Evolutionary conservation across 2,797 vertebrate genomes (phyloP), one percentile per base, ranked within the genome.

Genomic region (Diceros bicornis): DNA sequence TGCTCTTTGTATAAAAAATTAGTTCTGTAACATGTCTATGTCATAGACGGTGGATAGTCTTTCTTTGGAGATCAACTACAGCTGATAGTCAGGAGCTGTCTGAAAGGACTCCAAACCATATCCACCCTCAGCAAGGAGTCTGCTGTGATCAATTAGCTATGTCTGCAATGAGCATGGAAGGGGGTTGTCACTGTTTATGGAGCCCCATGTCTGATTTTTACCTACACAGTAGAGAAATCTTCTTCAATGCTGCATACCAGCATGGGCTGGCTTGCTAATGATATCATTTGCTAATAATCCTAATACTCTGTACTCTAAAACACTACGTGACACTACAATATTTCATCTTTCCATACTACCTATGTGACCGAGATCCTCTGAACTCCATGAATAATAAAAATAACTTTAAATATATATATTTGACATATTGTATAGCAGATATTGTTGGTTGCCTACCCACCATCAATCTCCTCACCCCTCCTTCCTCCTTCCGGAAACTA

Each of bases 61-160:
- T 92, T 78, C 85, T 92, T 61, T 62, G 12, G 44, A 93, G 37
- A 68, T 93, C 68, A 34, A 74, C 32, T 86, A 34, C 27, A 89
- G 57, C 16, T 32, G 77, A 50, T 29, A 85, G 44, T 18, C 41
- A 84, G 29, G 17, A 86, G 37, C n/a, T 69, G 2, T 55, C 62
- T 72, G 27, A 64, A 89, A 87, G 25, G 14, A 87, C 21, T 18
- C 47, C 16, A 55, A 79, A 89, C 23, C 44, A 78, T 55, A 13
- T 50, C 12, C 37, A 44, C 34, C 4, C 11, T 81, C 44, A 94
- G 3, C 62, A 57, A 92, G 27, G 6, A 69, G 23, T 32, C 23
- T 13, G 4, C 16, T 37, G 10, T 44, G 10, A 57, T 47, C 29
- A 44, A 68, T 61, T 37, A 94, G 57, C 14, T 57, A n/a, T 34